These are phyloP conservation scores for Tineola bisselliella DNA, from an alignment of 2,888 invertebrate species.

Conservation along the genomic window DNA sequence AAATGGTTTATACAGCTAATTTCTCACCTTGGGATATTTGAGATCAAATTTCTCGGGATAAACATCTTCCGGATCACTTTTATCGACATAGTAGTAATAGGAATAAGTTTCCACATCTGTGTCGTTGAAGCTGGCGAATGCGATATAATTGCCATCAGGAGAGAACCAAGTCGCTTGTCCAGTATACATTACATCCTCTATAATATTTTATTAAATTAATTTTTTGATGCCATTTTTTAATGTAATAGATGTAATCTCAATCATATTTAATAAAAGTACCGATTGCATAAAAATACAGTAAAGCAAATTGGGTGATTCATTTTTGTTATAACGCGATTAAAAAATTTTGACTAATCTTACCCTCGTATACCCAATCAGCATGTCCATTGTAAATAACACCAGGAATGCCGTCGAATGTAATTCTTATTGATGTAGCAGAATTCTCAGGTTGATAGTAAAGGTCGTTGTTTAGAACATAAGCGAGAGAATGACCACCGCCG, in stretches of 20 bases:
- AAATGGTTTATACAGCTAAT: neutral
- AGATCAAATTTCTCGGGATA: slow-evolving; percentile 72
- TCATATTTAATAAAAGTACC: no score
- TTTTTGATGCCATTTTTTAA: neutral
- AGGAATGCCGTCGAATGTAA: slow-evolving; percentile 71
- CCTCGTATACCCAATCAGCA: slow-evolving; percentile 95
- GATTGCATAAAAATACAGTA: no score
- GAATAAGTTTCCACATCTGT: slow-evolving; percentile 72
- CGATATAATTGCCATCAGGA: slow-evolving; percentile 72
- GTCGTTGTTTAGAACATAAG: slow-evolving; percentile 75
- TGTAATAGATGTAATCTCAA: no score
- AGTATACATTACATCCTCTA: slow-evolving; percentile 82
- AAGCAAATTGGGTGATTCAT: no score
- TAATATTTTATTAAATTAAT: slow-evolving; percentile 16
- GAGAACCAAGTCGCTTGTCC: slow-evolving; percentile 87
- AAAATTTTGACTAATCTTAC: no score
- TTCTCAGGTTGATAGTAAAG: slow-evolving; percentile 68
- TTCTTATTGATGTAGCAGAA: slow-evolving; percentile 36
- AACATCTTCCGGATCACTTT: slow-evolving; percentile 48
- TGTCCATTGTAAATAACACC: slow-evolving; percentile 83
- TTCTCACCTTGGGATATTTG: slow-evolving; percentile 75
- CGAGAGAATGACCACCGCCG: slow-evolving; percentile 56
- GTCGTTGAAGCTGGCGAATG: slow-evolving; percentile 77
- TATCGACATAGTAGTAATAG: slow-evolving; percentile 73
- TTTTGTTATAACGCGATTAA: no score